Base-by-base conservation (phyloP, 30 jellyfish, hydroid and myxozoan genomes). In the Cassiopea andromeda region DNA sequence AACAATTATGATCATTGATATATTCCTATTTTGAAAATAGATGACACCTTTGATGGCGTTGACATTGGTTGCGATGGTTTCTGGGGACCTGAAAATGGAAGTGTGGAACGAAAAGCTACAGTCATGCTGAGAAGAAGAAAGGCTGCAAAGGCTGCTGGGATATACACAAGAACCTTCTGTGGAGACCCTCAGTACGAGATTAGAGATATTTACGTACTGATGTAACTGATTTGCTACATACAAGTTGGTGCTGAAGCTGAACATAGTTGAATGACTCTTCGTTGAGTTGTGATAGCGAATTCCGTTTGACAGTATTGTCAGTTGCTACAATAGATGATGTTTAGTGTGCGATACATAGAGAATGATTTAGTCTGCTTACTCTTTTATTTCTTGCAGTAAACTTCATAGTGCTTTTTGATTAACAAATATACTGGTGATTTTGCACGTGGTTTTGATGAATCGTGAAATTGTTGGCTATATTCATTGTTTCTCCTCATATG, bases 51-150 rank as follows among this genome's bases (percentile, higher is more conserved):
- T 58, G 96, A 47, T 80, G 96, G 96, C 38, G 47, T 12, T 17
- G 68, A 90, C 5, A 58, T 7, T 2, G 80, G 91, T 1, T 89
- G 96, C 44, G 92, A 72, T 43, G 70, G 83, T 15, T 89, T 89
- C 44, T 89, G 96, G 96, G 84, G 70, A 50, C 12, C 19, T 17
- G 46, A 46, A 12, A 89, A 89, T 45, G 96, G 96, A 5, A 57
- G 48, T 1, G 96, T 82, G 17, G 87, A 89, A 71, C 81, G 96
- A 7, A 91, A 81, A 72, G 96, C 96, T 8, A 89, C 96, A 1
- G 96, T 89, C 13, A 89, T 89, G 75, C 61, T 89, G 59, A 19
- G 96, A 54, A 54, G 96, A 57, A 72, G 71, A 48, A 38, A 48
- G 3, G 91, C 88, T 48, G 92, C 91, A 72, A 73, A 80, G 69